Evolutionary conservation across 2,113 vertebrate genomes (phyloP).

Genomic region (Cranoglanis bouderius): DNA sequence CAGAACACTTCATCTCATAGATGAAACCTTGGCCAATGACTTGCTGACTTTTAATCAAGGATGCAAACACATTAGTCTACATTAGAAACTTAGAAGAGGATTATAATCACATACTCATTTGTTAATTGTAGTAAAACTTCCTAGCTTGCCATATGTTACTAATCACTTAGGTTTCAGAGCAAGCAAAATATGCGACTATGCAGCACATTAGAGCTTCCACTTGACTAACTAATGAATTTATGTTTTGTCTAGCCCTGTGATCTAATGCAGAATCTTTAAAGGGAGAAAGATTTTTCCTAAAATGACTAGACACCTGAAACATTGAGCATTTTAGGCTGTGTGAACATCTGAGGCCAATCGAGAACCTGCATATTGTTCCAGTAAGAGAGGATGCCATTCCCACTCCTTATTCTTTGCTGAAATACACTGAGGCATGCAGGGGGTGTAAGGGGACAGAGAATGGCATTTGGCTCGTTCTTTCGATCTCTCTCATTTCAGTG

Average conservation of each 20-base stretch:
- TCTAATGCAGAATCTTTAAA: not conserved
- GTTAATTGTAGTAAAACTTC: not conserved
- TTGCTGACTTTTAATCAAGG: not conserved
- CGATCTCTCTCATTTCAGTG: conserved; percentile 28
- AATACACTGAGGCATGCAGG: conserved; percentile 23
- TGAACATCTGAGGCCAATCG: not conserved
- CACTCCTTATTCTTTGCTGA: conserved; percentile 11
- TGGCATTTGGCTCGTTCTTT: conserved; percentile 30
- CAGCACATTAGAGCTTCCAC: not conserved
- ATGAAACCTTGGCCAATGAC: not conserved
- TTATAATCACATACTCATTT: not conserved
- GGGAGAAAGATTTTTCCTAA: not conserved
- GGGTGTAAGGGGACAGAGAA: conserved; percentile 16
- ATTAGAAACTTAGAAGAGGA: not conserved
- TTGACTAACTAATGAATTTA: not conserved
- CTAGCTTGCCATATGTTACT: conserved; percentile 1
- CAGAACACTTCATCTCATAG: not conserved
- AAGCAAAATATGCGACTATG: not conserved
- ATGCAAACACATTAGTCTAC: not conserved
- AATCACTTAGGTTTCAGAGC: not conserved
- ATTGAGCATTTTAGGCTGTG: not conserved
- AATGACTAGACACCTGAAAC: not conserved
- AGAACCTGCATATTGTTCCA: conserved; percentile 5
- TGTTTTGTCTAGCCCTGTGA: not conserved
- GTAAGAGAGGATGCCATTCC: conserved; percentile 27